Evolutionary conservation across 1,140 invertebrate species (phyloP).

Genomic region (Stenopsyche tienmushanensis): DNA sequence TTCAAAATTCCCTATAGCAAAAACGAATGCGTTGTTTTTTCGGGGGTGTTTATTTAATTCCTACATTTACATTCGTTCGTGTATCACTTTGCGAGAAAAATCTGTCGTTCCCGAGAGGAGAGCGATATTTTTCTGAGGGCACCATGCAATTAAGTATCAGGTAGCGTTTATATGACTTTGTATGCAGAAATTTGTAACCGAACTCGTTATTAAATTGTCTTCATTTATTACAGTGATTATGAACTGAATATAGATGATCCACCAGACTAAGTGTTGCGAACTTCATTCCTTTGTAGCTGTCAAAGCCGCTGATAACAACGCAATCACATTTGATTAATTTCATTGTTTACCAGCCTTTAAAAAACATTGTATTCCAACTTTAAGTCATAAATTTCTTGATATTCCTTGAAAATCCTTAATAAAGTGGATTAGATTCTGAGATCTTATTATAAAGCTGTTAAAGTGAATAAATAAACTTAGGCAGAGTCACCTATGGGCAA

Average conservation of each 20-base stretch:
- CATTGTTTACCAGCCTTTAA: not conserved
- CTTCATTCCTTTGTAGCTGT: too few relatives aligned
- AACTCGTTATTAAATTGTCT: constrained; percentile 15
- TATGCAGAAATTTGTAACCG: constrained; percentile 8
- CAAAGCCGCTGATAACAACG: not conserved
- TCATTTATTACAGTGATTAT: constrained; percentile 10
- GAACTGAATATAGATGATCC: not conserved
- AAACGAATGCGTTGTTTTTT: too few relatives aligned
- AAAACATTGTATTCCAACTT: not conserved
- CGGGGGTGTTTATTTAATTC: too few relatives aligned
- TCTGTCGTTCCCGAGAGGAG: not conserved
- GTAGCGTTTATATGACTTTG: not conserved
- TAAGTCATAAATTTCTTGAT: too few relatives aligned
- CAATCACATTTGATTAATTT: not conserved
- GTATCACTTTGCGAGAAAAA: not conserved
- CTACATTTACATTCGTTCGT: too few relatives aligned
- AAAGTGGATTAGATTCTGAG: too few relatives aligned
- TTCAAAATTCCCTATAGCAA: too few relatives aligned
- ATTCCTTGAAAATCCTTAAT: too few relatives aligned
- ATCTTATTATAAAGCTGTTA: too few relatives aligned
- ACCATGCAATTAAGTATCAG: constrained; percentile 2
- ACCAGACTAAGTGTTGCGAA: not conserved
- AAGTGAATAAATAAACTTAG: too few relatives aligned
- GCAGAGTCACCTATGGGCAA: too few relatives aligned
- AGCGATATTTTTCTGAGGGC: not conserved